Evolutionary conservation across 1,140 invertebrate species (phyloP).

Genomic region (Andrena cerasifolii): DNA sequence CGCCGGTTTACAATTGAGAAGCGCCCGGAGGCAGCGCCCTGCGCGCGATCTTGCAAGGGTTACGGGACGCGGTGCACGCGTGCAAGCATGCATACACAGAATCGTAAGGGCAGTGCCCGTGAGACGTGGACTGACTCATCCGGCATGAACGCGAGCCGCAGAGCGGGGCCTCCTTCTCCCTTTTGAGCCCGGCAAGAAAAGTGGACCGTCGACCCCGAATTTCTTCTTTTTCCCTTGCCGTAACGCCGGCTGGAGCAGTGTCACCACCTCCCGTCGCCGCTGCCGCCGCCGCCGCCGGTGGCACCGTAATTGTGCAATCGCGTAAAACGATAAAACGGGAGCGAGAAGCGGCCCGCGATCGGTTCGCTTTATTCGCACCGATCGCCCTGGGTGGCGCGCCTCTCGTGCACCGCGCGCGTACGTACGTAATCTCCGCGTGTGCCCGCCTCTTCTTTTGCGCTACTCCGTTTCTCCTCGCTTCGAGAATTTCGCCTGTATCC

Average conservation of each 20-base stretch:
- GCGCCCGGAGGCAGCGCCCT: too few relatives aligned
- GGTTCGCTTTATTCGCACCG: constrained; percentile 16
- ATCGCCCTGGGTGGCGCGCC: constrained; percentile 23
- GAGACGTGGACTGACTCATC: constrained; percentile 69
- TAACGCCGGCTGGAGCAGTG: constrained; percentile 29
- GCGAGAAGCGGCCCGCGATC: constrained; percentile 12
- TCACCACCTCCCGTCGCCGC: constrained; percentile 50
- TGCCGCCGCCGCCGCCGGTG: constrained; percentile 18
- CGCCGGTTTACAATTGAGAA: too few relatives aligned
- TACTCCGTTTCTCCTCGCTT: background rate
- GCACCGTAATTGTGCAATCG: constrained; percentile 52
- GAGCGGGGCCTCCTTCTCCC: constrained; percentile 36
- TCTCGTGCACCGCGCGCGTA: background rate
- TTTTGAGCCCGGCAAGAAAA: constrained; percentile 63
- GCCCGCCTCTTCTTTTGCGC: background rate
- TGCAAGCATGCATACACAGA: constrained; percentile 26
- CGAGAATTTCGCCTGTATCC: background rate
- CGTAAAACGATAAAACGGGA: constrained; percentile 43
- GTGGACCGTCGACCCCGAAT: constrained; percentile 70
- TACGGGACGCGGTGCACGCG: background rate
- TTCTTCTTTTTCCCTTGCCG: constrained; percentile 38
- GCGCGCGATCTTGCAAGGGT: too few relatives aligned
- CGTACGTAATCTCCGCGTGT: constrained; percentile 1
- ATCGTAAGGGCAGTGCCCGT: constrained; percentile 67
- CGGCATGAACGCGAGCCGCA: constrained; percentile 61